Evolutionary conservation across 2,888 invertebrate species (phyloP).

Genomic region (Desoria tigrina): DNA sequence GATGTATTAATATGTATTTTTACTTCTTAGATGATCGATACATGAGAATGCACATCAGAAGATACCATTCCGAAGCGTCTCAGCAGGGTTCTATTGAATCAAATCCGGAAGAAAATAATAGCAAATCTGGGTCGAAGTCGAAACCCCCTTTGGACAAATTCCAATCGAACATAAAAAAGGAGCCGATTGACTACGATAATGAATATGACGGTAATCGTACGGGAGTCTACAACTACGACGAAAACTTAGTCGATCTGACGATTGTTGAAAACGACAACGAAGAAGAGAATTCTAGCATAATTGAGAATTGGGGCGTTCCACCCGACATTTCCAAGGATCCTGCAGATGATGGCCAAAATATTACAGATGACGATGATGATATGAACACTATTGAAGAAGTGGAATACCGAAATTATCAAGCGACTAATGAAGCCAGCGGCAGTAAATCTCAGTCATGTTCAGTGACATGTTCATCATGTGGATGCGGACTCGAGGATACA

Average conservation of each 20-base stretch:
- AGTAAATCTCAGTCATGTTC: not conserved
- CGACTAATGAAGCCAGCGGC: not conserved
- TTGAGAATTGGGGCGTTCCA: not conserved
- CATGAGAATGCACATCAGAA: slow-evolving; percentile 31
- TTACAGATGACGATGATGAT: slow-evolving; percentile 5
- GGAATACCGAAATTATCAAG: not conserved
- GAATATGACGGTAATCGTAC: slow-evolving; percentile 5
- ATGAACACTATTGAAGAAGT: slow-evolving; percentile 15
- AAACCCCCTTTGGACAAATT: no score
- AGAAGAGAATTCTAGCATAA: not conserved
- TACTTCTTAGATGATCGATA: slow-evolving; percentile 14
- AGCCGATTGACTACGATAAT: not conserved
- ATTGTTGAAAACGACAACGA: not conserved
- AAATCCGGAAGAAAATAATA: not conserved
- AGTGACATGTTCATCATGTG: slow-evolving; percentile 4
- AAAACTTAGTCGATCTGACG: not conserved
- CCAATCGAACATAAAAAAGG: not conserved
- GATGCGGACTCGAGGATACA: not conserved
- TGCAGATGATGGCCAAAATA: not conserved
- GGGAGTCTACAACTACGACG: slow-evolving; percentile 13
- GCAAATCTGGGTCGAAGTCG: not conserved
- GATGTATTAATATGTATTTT: not conserved
- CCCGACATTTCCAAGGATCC: not conserved
- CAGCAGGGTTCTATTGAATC: not conserved
- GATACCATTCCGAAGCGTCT: slow-evolving; percentile 4